Base-by-base conservation (phyloP, 2,797 vertebrate genomes). In the Melanotaenia maccullochi region DNA sequence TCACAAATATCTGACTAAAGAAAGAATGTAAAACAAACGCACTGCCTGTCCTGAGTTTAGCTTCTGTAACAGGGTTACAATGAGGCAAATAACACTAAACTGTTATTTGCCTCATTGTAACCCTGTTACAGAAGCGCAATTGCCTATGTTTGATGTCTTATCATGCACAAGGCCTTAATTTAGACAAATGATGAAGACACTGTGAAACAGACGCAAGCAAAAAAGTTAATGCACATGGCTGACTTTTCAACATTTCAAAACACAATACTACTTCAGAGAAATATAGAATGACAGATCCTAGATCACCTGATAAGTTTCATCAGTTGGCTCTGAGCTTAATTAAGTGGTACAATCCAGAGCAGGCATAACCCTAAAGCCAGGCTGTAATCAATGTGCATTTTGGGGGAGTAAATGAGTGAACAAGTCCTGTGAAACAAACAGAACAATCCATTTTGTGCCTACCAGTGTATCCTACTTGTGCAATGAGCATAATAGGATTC, bases 401-500 rank as follows among this genome's bases (percentile, higher is more conserved):
- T 9, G 66, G 13, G 62, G 20, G 58, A 63, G 25, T 68, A 65
- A 71, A 68, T 65, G 24, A 54, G 64, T 12, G 58, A 65, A 77
- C 54, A 68, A 60, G 38, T 65, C 32, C 49, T 24, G 64, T 28
- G 33, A 16, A 72, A 65, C 55, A 73, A 69, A 71, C 38, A 73
- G 38, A 68, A 71, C 49, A 8, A 78, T 87, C 71, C 71, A 75
- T 36, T 63, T 66, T 54, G 40, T 60, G 11, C 42, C 57, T 71
- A 44, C 54, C 79, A 61, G 33, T 58, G 61, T 33, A 75, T 70
- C 54, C 36, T 65, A 38, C 78, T 82, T 78, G 64, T 86, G 67
- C 71, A 85, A 49, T 75, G 63, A 63, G 40, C 73, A 67, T 79
- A 84, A 87, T 67, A 79, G 83, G 83, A 92, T 85, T 87, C 55